Percentiles rank a stretch among this genome's conserved stretches.
phyloP scores from a whole-genome alignment of 2,113 vertebrate genomes.

The Lophura nycthemera region DNA sequence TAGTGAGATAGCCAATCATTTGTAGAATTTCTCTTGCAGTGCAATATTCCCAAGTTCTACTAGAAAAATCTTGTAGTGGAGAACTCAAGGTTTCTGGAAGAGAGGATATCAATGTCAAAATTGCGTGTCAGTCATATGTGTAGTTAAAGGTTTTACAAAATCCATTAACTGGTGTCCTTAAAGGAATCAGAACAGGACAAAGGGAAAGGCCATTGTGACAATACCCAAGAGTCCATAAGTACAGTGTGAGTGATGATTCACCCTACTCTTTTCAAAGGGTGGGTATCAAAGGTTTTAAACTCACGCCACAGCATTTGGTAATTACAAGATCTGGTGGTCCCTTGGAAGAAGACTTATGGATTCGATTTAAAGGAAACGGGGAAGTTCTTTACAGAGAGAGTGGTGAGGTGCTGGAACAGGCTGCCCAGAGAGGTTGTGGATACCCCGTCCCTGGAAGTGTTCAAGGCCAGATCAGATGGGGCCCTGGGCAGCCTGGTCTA shows the following conservation, averaged over 20 bases:
- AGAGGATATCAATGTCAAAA: background rate
- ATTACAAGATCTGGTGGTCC: background rate
- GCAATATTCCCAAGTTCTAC: background rate
- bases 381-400: too few relatives aligned
- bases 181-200: background rate
- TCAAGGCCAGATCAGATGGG: too few relatives aligned
- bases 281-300: background rate
- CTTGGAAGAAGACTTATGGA: background rate
- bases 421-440: too few relatives aligned
- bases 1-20: background rate
- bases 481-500: too few relatives aligned
- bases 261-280: background rate
- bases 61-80: background rate
- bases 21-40: background rate
- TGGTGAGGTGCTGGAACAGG: too few relatives aligned
- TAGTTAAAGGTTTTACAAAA: background rate
- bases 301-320: background rate
- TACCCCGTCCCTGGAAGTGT: too few relatives aligned
- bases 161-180: background rate
- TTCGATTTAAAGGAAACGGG: background rate
- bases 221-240: background rate
- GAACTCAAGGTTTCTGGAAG: background rate
- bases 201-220: background rate
- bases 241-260: background rate
- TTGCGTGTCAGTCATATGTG: background rate